These are phyloP conservation scores for Lucifuga dentata DNA, from an alignment of 2,113 vertebrate species.

Conservation along the genomic window DNA sequence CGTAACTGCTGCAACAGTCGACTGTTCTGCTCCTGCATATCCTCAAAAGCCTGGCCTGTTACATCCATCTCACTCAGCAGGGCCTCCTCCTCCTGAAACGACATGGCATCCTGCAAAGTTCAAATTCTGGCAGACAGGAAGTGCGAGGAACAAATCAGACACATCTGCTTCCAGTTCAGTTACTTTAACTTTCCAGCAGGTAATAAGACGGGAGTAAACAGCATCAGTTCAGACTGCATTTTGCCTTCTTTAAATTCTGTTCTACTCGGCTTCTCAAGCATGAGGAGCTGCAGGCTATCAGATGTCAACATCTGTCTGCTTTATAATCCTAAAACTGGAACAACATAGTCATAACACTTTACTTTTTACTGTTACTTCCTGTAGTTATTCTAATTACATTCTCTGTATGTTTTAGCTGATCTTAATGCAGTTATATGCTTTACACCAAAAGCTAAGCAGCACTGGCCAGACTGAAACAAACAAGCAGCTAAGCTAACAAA, in stretches of 20 bases:
- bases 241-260: slow-evolving; percentile 37
- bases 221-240: slow-evolving; percentile 12
- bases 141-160: slow-evolving; percentile 35
- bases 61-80: slow-evolving; percentile 96
- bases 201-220: slow-evolving; percentile 15
- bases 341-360: background rate
- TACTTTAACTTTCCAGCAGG: slow-evolving; percentile 14
- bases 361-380: background rate
- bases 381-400: slow-evolving; percentile 6
- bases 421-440: background rate
- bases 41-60: slow-evolving; percentile 94
- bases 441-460: background rate
- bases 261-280: slow-evolving; percentile 50
- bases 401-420: background rate
- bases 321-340: slow-evolving; percentile 12
- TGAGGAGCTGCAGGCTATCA: slow-evolving; percentile 23
- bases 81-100: slow-evolving; percentile 92
- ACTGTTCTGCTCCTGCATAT: slow-evolving; percentile 98
- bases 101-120: too few species aligned
- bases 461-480: too few species aligned
- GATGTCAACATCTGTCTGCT: slow-evolving; percentile 38
- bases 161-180: slow-evolving; percentile 14
- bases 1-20: slow-evolving; percentile 91
- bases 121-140: too few species aligned
- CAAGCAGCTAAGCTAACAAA: too few species aligned